Conservation (phyloP, 23 tunicate genomes). For the Styela plicata region DNA sequence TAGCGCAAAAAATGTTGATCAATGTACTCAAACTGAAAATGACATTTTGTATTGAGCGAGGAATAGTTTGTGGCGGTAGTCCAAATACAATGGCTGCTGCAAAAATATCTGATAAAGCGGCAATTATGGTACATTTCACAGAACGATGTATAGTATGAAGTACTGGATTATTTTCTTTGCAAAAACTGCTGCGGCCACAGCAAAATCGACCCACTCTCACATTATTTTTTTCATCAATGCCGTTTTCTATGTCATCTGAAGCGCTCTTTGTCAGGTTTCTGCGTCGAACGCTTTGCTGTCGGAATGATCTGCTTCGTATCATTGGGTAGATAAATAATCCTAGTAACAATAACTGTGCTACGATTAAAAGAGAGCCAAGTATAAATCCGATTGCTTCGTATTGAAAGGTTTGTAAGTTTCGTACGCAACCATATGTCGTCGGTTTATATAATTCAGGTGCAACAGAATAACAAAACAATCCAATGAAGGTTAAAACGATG, state of each 20-base stretch:
- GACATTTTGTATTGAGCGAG: background rate
- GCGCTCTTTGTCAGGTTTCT: background rate
- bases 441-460: background rate
- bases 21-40: background rate
- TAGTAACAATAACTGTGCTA: background rate
- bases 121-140: background rate
- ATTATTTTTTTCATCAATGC: background rate
- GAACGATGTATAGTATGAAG: background rate
- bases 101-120: background rate
- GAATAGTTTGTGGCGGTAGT: background rate
- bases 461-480: background rate
- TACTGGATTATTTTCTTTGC: background rate
- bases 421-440: background rate
- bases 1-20: background rate
- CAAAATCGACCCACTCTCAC: background rate
- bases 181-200: background rate
- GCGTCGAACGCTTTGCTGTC: background rate
- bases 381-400: background rate
- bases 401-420: background rate
- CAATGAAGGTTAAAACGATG: background rate
- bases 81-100: background rate
- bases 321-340: background rate
- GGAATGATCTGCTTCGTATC: background rate
- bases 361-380: background rate
- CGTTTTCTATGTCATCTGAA: background rate